Conservation (phyloP, 2,113 vertebrate genomes). For the Cryptomyrus ogoouensis region DNA sequence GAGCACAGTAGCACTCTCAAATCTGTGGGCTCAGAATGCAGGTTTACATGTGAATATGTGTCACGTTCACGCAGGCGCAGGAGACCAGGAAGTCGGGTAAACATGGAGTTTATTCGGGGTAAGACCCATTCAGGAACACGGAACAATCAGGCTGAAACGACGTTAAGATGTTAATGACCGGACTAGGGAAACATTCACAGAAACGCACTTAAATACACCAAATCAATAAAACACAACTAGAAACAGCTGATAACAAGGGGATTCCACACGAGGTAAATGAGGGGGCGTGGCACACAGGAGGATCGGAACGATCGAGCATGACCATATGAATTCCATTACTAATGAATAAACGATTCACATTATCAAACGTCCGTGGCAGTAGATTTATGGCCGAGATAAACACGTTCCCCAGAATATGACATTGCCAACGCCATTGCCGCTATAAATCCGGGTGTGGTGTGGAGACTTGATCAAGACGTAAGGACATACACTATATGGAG, state of each 20-base stretch:
- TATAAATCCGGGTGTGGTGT: background rate
- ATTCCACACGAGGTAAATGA: too few relatives aligned
- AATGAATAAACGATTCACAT: background rate
- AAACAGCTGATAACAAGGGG: too few relatives aligned
- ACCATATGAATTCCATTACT: background rate
- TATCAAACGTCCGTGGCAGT: background rate
- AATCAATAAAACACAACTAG: too few relatives aligned
- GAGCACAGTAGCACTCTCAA: background rate
- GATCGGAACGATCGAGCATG: background rate
- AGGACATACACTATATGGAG: background rate
- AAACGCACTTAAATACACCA: too few relatives aligned
- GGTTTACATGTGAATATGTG: background rate
- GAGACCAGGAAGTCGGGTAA: too few relatives aligned
- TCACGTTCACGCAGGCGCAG: too few relatives aligned
- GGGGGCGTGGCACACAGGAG: too few relatives aligned
- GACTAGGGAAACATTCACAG: too few relatives aligned
- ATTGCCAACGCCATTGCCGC: too few relatives aligned
- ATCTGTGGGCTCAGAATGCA: background rate
- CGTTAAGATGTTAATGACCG: too few relatives aligned
- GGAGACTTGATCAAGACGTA: background rate
- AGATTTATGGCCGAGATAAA: background rate
- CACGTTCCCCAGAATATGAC: background rate
- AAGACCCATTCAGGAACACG: background rate
- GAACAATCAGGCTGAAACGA: too few relatives aligned
- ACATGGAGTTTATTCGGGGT: background rate